Evolutionary conservation across 2,888 invertebrate genomes (phyloP).

Genomic region (Chrysolina oricalcia): DNA sequence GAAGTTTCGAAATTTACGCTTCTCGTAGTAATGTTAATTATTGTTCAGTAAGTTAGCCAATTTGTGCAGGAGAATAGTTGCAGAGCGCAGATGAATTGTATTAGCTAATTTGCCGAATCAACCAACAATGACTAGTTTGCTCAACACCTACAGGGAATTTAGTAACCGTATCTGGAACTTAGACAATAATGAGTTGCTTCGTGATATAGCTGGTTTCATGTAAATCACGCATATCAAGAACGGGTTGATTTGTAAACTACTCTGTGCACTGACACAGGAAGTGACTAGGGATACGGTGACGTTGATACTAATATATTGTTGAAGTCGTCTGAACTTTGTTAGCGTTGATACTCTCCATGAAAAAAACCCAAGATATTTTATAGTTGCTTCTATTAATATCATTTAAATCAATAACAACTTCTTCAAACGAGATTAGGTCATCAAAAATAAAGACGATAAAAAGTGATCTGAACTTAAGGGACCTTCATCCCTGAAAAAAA

Average conservation of each 20-base stretch:
- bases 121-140: slow-evolving; percentile 7
- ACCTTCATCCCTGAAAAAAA: too few relatives aligned
- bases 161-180: slow-evolving; percentile 19
- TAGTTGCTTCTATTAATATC: too few relatives aligned
- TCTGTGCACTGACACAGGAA: neutral
- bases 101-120: slow-evolving; percentile 18
- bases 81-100: slow-evolving; percentile 9
- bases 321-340: too few relatives aligned
- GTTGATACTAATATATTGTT: too few relatives aligned
- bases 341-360: too few relatives aligned
- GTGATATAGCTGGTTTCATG: slow-evolving; percentile 4
- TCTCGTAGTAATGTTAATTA: neutral
- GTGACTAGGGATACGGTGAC: too few relatives aligned
- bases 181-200: slow-evolving; percentile 11
- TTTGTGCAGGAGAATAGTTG: neutral
- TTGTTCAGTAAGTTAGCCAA: slow-evolving; percentile 11
- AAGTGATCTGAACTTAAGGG: too few relatives aligned
- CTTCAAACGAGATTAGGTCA: too few relatives aligned
- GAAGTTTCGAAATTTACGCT: neutral
- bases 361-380: too few relatives aligned
- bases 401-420: too few relatives aligned
- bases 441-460: too few relatives aligned
- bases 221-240: neutral
- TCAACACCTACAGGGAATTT: slow-evolving; percentile 5
- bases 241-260: neutral